Base-by-base conservation (phyloP, 2,888 invertebrate species). In the Nemotelus pantherinus region DNA sequence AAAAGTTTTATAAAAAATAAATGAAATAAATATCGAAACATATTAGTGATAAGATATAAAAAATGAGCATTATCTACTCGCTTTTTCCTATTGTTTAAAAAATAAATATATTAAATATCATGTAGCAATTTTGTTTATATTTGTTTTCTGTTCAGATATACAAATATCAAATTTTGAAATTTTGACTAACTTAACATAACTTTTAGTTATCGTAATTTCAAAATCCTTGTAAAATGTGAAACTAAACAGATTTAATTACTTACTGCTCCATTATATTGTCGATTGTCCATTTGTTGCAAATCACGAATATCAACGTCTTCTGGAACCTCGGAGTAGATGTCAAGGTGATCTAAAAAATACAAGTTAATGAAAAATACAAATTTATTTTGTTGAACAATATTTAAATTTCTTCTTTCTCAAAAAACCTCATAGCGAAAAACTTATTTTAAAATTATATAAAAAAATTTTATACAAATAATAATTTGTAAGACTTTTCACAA, bases 201-300 rank as follows among this genome's bases (percentile, higher is more conserved):
- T 25, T 25, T 25, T 25, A 25, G 25, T 25, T 25, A 25, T 25
- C 25, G 25, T 25, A 25, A 25, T 25, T 25, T 25, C 25, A 25
- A 25, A 25, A 25, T 25, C 25, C 0, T 25, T 25, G 25, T 25
- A 1, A 25, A 25, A 25, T 25, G 25, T 1, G 25, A 25, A 25
- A 1, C 25, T 25, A 25, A 25, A 25, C 25, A 25, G 25, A 25
- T 25, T 25, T 25, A 25, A 25, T 25, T 77, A 86, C 87, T 86
- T 86, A 86, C 87, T 83, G 85, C 85, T 84, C 85, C 85, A 81
- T 86, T 86, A 78, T 84, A 85, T 79, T 84, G 86, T 79, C 85
- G 86, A 85, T 85, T 86, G 65, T 85, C 85, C 78, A 85, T 84
- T 82, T 86, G 86, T 82, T 85, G 86, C n/a, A 86, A 81, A 79